phyloP scores from a whole-genome alignment of 2,113 vertebrate genomes.

The Albula goreensis region DNA sequence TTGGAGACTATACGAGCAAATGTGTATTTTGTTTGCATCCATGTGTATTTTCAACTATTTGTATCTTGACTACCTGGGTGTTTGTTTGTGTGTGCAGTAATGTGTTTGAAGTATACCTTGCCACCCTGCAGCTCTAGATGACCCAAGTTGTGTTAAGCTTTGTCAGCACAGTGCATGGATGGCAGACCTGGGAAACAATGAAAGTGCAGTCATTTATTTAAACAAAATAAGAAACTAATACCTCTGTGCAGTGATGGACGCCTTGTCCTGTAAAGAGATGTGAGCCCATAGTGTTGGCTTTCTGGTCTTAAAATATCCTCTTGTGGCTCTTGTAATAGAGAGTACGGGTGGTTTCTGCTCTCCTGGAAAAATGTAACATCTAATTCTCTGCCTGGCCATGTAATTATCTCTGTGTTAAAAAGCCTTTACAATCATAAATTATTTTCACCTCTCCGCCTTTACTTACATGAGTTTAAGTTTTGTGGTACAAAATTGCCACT shows the following conservation, averaged over 20 bases:
- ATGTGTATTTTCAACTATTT: background rate
- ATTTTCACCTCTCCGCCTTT: background rate
- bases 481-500: background rate
- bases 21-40: background rate
- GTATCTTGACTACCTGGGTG: background rate
- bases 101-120: background rate
- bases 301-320: background rate
- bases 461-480: background rate
- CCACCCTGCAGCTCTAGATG: background rate
- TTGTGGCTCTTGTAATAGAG: background rate
- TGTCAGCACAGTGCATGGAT: background rate
- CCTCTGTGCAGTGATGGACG: background rate
- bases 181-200: background rate
- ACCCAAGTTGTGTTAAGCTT: background rate
- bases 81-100: background rate
- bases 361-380: background rate
- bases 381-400: background rate
- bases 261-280: background rate
- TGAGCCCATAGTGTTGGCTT: background rate
- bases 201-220: background rate
- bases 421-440: background rate
- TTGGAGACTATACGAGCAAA: background rate
- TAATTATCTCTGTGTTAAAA: background rate
- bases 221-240: background rate
- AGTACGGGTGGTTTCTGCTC: background rate